Evolutionary conservation across 2,113 vertebrate species (phyloP).

Genomic region (Coregonus clupeaformis): DNA sequence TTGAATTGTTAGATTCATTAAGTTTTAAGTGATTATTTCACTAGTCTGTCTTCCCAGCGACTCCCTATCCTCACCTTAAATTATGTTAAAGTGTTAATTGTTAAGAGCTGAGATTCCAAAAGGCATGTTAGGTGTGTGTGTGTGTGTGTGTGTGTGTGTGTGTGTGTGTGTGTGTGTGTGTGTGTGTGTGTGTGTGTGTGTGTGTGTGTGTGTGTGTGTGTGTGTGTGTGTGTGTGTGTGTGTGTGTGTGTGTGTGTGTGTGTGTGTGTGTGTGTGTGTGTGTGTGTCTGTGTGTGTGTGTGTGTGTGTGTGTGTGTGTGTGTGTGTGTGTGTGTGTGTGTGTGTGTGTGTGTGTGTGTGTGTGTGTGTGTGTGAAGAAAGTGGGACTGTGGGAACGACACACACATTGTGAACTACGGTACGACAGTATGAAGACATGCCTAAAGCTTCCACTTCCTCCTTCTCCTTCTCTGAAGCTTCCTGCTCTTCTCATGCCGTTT

Average conservation of each 20-base stretch:
- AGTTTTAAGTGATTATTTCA: not conserved
- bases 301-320: too few relatives aligned
- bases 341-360: too few relatives aligned
- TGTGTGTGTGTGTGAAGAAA: not conserved
- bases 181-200: too few relatives aligned
- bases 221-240: too few relatives aligned
- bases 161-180: too few relatives aligned
- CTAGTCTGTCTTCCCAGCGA: not conserved
- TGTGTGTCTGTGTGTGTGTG: too few relatives aligned
- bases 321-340: too few relatives aligned
- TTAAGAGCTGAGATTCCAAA: conserved; percentile 9
- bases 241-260: too few relatives aligned
- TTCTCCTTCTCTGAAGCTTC: conserved; percentile 43
- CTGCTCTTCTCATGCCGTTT: not conserved
- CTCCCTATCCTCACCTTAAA: conserved; percentile 3
- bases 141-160: too few relatives aligned
- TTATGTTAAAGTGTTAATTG: conserved; percentile 26
- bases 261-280: too few relatives aligned
- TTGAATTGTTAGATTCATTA: not conserved
- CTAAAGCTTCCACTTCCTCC: conserved; percentile 19
- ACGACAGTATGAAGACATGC: conserved; percentile 1
- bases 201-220: too few relatives aligned
- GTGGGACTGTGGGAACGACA: not conserved
- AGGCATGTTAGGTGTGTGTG: not conserved
- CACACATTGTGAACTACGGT: not conserved